phyloP scores from a whole-genome alignment of 2,797 vertebrate species.

The Sylvia borin region DNA sequence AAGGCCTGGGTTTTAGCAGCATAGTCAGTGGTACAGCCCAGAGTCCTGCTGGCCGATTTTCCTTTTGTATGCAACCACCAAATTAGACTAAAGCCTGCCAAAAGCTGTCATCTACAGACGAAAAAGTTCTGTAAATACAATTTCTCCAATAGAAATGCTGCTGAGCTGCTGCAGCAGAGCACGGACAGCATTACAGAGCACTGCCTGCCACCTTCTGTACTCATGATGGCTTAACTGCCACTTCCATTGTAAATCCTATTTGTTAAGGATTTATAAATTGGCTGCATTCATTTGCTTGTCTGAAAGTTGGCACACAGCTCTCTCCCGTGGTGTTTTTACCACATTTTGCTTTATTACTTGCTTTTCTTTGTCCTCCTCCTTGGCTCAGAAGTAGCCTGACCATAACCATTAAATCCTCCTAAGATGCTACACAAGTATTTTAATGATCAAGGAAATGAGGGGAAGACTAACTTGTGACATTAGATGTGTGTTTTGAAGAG shows the following conservation, averaged over 20 bases:
- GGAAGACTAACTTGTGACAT: not conserved
- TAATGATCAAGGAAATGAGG: not conserved
- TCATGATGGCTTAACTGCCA: conserved; percentile 11
- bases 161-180: not conserved
- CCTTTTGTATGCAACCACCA: not conserved
- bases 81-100: conserved; percentile 41
- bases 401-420: not conserved
- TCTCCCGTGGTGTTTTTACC: conserved; percentile 10
- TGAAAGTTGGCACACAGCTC: not conserved
- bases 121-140: conserved; percentile 6
- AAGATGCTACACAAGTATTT: not conserved
- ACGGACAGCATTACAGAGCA: not conserved
- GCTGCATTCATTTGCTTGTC: not conserved
- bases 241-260: conserved; percentile 34
- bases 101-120: conserved; percentile 2
- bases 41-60: not conserved
- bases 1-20: not conserved
- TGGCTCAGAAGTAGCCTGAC: not conserved
- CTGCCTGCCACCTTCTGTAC: conserved; percentile 21
- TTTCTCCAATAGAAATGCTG: not conserved
- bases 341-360: not conserved
- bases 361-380: not conserved
- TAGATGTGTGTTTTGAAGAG: not conserved
- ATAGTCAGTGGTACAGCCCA: not conserved
- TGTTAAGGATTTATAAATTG: conserved; percentile 49